A percentile compares a stretch with the other conserved stretches of the same genome.
These are phyloP conservation scores for Cuniculus paca DNA, from an alignment of 2,797 vertebrate species.

Conservation along the genomic window DNA sequence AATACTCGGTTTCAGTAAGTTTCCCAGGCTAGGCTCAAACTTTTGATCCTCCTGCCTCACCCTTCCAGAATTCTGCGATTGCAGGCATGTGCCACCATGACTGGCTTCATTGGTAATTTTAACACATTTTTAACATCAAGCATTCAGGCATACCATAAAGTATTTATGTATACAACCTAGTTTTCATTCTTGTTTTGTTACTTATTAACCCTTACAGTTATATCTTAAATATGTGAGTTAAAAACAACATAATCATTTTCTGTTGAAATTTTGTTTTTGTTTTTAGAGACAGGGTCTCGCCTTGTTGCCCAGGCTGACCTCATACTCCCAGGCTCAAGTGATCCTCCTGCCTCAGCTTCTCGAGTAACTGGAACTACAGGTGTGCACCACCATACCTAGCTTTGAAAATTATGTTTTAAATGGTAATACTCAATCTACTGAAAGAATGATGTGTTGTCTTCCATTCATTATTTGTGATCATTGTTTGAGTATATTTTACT, in stretches of 20 bases:
- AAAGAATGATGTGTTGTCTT: neutral
- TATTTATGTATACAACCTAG: neutral
- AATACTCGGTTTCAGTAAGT: neutral
- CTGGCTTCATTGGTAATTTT: neutral
- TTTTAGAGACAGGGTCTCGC: neutral
- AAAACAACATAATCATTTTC: neutral
- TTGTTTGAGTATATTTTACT: neutral
- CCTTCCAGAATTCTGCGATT: neutral
- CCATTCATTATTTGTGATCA: slow-evolving; percentile 7
- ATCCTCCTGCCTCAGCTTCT: neutral
- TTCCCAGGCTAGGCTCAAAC: neutral
- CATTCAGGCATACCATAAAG: neutral
- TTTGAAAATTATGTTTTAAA: slow-evolving; percentile 25
- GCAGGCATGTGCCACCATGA: neutral
- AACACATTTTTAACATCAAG: neutral
- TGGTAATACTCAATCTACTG: neutral
- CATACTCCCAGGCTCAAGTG: neutral
- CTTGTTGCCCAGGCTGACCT: neutral
- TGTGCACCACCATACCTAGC: neutral
- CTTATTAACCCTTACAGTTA: neutral
- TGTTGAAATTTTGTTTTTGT: neutral
- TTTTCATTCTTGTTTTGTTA: neutral
- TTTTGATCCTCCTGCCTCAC: neutral
- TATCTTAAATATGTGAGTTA: neutral
- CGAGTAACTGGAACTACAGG: neutral